Evolutionary conservation across 2,888 invertebrate species (phyloP).

Genomic region (Caenorhabditis sp.): DNA sequence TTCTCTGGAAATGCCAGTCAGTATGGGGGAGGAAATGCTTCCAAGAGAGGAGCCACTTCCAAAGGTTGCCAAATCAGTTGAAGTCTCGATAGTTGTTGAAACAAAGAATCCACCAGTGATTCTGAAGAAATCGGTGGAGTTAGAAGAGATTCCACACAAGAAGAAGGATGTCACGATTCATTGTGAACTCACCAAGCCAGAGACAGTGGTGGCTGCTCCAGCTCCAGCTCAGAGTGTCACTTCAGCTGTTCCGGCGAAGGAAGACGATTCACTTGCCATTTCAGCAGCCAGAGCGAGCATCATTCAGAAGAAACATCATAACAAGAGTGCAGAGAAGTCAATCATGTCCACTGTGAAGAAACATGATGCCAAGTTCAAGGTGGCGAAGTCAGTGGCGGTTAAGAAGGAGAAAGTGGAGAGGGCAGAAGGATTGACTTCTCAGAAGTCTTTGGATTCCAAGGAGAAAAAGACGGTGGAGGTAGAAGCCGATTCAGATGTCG

Average conservation of each 20-base stretch:
- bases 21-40: neutral
- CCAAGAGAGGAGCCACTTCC: neutral
- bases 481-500: neutral
- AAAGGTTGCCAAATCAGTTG: neutral
- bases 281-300: constrained; percentile 22
- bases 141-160: constrained; percentile 2
- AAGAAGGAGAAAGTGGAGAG: constrained; percentile 28
- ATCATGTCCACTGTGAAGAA: constrained; percentile 25
- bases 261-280: constrained; percentile 39
- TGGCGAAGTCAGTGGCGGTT: constrained; percentile 24
- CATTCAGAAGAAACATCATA: constrained; percentile 28
- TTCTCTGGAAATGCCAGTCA: neutral
- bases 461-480: constrained; percentile 10
- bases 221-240: neutral
- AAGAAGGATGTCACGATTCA: constrained; percentile 11
- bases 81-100: neutral
- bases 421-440: neutral
- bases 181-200: constrained; percentile 48
- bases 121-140: neutral
- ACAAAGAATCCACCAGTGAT: neutral
- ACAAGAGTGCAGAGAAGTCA: constrained; percentile 19
- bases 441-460: neutral
- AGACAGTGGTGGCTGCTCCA: constrained; percentile 37
- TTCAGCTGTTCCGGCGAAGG: constrained; percentile 10
- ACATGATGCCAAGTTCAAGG: constrained; percentile 44